Conservation (phyloP, 1,140 invertebrate species). For the Lepidotrigona ventralis region DNA sequence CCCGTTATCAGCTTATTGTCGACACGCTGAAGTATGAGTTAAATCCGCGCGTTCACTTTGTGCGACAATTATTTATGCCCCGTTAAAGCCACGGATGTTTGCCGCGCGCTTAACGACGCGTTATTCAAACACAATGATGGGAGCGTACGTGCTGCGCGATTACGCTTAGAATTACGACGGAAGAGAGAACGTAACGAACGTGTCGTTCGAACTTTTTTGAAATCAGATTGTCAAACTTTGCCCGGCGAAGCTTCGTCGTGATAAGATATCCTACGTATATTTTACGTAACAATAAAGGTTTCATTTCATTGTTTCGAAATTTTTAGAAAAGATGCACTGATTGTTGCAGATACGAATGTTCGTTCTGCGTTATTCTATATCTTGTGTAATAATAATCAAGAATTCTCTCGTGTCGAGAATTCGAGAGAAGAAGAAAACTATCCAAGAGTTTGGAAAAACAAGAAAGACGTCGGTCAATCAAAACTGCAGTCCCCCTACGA, state of each 20-base stretch:
- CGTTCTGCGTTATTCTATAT: fast-evolving
- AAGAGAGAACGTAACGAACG: background rate
- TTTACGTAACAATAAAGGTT: too few relatives aligned
- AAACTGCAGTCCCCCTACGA: background rate
- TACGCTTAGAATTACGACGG: slow-evolving; percentile 7
- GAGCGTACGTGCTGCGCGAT: background rate
- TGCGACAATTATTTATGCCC: slow-evolving; percentile 26
- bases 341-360: background rate
- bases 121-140: slow-evolving; percentile 34
- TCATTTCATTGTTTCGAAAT: too few relatives aligned
- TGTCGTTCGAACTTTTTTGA: too few relatives aligned
- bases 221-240: too few relatives aligned
- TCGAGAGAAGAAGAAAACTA: too few relatives aligned
- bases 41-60: slow-evolving; percentile 35
- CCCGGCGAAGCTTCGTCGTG: too few relatives aligned
- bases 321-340: too few relatives aligned
- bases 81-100: slow-evolving; percentile 34
- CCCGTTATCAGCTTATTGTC: slow-evolving; percentile 47
- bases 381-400: too few relatives aligned
- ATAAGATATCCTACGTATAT: too few relatives aligned
- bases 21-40: slow-evolving; percentile 25
- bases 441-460: too few relatives aligned
- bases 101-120: slow-evolving; percentile 38
- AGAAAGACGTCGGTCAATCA: fast-evolving
- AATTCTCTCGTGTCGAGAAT: background rate